phyloP scores from a whole-genome alignment of 30 jellyfish, hydroid and myxozoan species.

The Chironex yamaguchii region DNA sequence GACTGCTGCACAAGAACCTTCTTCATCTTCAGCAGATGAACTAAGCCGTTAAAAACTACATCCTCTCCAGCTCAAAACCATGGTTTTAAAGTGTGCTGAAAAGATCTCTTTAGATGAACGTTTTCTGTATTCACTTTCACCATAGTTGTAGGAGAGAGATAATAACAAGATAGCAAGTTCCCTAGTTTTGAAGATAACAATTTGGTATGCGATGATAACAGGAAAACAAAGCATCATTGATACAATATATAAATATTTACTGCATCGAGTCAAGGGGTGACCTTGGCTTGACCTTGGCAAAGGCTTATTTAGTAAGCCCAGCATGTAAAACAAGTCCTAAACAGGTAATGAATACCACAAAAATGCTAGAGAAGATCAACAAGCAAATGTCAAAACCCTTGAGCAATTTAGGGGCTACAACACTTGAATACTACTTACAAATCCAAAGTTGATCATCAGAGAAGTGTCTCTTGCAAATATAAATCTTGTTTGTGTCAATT shows the following conservation, averaged over 20 bases:
- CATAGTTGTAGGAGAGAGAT: no score
- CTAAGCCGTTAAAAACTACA: neutral
- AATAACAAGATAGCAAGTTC: no score
- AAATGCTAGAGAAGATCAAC: neutral
- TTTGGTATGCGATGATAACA: no score
- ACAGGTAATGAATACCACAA: no score
- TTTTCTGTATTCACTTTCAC: no score
- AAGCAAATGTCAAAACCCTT: neutral
- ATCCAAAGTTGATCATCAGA: slow-evolving; percentile 41
- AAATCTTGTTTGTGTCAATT: slow-evolving; percentile 31
- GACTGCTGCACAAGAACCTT: slow-evolving; percentile 26
- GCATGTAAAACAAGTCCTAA: no score
- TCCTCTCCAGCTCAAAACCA: slow-evolving; percentile 33
- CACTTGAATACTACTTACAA: slow-evolving; percentile 17
- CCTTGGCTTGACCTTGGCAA: no score
- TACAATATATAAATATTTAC: no score
- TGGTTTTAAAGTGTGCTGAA: neutral
- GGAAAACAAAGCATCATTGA: no score
- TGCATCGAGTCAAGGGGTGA: no score
- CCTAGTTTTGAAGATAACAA: no score
- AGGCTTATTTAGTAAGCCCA: no score
- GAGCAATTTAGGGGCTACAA: neutral
- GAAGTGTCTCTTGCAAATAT: slow-evolving; percentile 53
- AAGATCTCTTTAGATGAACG: slow-evolving; percentile 6
- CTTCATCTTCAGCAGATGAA: slow-evolving; percentile 22